These are phyloP conservation scores for Aspidiotus rigidus DNA, from an alignment of 2,888 invertebrate species.

Conservation along the genomic window DNA sequence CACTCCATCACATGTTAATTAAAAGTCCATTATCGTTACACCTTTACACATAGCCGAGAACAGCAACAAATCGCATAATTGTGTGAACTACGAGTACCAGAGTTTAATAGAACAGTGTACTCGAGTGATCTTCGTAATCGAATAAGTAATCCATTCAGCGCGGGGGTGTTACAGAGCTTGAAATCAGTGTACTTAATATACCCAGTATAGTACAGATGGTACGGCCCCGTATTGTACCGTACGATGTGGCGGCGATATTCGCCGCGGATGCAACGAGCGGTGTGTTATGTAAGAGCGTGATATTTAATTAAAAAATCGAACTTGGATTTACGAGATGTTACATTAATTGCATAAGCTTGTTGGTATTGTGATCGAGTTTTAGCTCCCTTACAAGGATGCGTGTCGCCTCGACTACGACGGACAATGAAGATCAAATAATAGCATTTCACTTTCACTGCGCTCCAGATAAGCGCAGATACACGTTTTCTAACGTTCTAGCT, in stretches of 20 bases:
- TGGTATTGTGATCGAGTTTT: slow-evolving; percentile 26
- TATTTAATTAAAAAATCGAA: slow-evolving; percentile 23
- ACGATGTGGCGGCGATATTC: not conserved
- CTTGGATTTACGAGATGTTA: slow-evolving; percentile 24
- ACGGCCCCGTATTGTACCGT: not conserved
- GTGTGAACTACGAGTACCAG: no score
- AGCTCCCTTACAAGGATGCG: slow-evolving; percentile 29
- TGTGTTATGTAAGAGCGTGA: not conserved
- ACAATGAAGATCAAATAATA: slow-evolving; percentile 31
- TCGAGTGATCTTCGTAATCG: slow-evolving; percentile 1
- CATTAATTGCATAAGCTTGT: slow-evolving; percentile 28
- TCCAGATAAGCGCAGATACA: slow-evolving; percentile 1
- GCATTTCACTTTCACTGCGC: slow-evolving; percentile 28
- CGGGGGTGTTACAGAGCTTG: slow-evolving; percentile 2
- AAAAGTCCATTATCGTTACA: slow-evolving; percentile 16
- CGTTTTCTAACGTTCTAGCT: not conserved
- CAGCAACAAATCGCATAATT: no score
- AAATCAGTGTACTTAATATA: not conserved
- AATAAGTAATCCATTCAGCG: not conserved
- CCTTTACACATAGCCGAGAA: not conserved
- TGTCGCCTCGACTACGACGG: slow-evolving; percentile 24
- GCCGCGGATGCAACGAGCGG: not conserved
- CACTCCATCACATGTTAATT: slow-evolving; percentile 5
- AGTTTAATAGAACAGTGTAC: not conserved
- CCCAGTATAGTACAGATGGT: not conserved